These are phyloP conservation scores for Chrysolina haemoptera DNA, from an alignment of 2,888 invertebrate genomes.

Conservation along the genomic window DNA sequence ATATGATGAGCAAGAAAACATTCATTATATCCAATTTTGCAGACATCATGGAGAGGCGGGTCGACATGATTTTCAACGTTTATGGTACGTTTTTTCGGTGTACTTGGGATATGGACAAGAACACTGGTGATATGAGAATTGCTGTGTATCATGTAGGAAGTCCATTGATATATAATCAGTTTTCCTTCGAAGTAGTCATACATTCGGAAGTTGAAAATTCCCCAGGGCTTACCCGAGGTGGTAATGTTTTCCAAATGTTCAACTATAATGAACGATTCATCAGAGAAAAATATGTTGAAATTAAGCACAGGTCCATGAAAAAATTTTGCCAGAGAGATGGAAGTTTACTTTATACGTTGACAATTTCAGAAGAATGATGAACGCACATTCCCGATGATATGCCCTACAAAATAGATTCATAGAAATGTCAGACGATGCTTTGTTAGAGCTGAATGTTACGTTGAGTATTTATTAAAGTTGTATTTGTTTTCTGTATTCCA, in stretches of 20 bases:
- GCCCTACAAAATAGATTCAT: no score
- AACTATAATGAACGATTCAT: conserved; percentile 37
- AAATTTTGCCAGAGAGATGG: conserved; percentile 37
- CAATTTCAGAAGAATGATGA: conserved; percentile 25
- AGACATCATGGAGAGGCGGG: conserved; percentile 27
- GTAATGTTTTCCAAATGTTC: conserved; percentile 31
- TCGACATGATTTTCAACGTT: conserved; percentile 47
- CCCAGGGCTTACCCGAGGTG: conserved; percentile 29
- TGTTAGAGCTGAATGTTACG: no score
- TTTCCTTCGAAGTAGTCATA: conserved; percentile 35
- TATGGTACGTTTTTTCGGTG: conserved; percentile 54
- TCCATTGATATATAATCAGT: conserved; percentile 4
- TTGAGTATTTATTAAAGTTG: no score
- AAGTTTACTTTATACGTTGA: conserved; percentile 35
- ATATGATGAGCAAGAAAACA: conserved; percentile 44
- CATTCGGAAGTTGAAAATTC: conserved; percentile 15
- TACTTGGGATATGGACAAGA: conserved; percentile 51
- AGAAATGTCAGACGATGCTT: no score
- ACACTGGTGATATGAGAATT: conserved; percentile 53
- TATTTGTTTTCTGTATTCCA: no score
- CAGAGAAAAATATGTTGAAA: conserved; percentile 30
- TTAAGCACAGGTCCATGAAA: conserved; percentile 36
- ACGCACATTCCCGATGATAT: no score
- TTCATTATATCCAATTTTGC: conserved; percentile 46
- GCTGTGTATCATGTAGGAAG: conserved; percentile 50